These are phyloP conservation scores for Eira barbara DNA, from an alignment of 2,113 vertebrate species.

Conservation along the genomic window DNA sequence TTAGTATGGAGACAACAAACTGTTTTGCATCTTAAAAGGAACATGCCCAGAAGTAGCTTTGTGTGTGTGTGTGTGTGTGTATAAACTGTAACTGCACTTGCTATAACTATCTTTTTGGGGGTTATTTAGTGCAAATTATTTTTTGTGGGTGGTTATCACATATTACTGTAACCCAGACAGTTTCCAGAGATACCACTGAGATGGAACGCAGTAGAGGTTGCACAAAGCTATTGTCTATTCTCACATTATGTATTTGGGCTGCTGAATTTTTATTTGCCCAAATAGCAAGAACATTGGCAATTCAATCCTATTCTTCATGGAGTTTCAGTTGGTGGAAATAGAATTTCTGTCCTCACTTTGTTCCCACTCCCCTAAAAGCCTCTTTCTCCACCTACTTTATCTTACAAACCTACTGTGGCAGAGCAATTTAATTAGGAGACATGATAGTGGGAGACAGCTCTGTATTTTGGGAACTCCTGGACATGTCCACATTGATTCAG, in stretches of 20 bases:
- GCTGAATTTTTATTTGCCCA: conserved; percentile 51
- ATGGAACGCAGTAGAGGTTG: conserved; percentile 2
- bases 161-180: background rate
- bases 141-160: conserved; percentile 41
- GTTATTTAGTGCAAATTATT: conserved; percentile 28
- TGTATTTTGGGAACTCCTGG: background rate
- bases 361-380: rapidly evolving
- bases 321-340: background rate
- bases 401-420: background rate
- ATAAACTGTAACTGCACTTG: conserved; percentile 49
- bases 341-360: background rate
- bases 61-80: background rate
- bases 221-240: conserved; percentile 50
- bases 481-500: background rate
- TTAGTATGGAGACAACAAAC: background rate
- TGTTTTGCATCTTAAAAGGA: conserved; percentile 30
- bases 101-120: background rate
- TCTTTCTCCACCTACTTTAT: background rate
- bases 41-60: conserved; percentile 43
- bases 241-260: background rate
- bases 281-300: conserved; percentile 45
- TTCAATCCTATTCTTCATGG: conserved; percentile 35
- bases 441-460: background rate
- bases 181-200: conserved; percentile 41
- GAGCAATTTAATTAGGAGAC: background rate